Evolutionary conservation across 2,888 invertebrate species (phyloP), one percentile per base, ranked within the genome.

Genomic region (Monochamus alternatus): DNA sequence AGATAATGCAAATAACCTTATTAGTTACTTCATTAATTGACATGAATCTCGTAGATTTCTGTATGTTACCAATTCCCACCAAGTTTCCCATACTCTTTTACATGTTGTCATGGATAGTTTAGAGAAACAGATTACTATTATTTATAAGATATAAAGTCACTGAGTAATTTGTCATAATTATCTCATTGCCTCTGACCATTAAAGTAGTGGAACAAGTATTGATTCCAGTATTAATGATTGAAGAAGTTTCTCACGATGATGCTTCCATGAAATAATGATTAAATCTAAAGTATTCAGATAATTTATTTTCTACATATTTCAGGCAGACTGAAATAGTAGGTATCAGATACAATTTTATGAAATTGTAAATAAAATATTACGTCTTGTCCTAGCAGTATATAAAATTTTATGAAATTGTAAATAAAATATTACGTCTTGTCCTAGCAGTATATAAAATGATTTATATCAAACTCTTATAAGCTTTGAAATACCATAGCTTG

Each of bases 21-120:
- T 65, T 65, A 47, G 14, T 51, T 65, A 65, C 31, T 32, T 65
- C 47, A 65, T 65, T 65, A 65, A 65, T 65, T 65, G 65, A 65
- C 65, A 65, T 30, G 10, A 47, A 22, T 65, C 51, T 31, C 51
- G 51, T 65, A 47, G 47, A 22, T 51, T 47, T 51, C 65, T 65
- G 47, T 22, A 65, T 30, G 9, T 47, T 22, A 65, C 47, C 22
- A 14, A 10, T 65, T 65, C 14, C 22, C 14, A 51, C 30, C 8
- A 47, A 30, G 22, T 65, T 65, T 65, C 65, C 65, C 65, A 65
- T 65, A 22, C 14, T 10, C 47, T 30, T 51, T 51, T 47, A 47
- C 60, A 22, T 51, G 51, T 65, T 2, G 47, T 51, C 44, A 22
- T 51, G 30, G 30, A 32, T 60, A 32, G 31, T 10, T 60, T 31